A percentile compares a stretch with the other conserved stretches of the same genome.
Conservation (phyloP, 2,113 vertebrate genomes). For the Channa argus region DNA sequence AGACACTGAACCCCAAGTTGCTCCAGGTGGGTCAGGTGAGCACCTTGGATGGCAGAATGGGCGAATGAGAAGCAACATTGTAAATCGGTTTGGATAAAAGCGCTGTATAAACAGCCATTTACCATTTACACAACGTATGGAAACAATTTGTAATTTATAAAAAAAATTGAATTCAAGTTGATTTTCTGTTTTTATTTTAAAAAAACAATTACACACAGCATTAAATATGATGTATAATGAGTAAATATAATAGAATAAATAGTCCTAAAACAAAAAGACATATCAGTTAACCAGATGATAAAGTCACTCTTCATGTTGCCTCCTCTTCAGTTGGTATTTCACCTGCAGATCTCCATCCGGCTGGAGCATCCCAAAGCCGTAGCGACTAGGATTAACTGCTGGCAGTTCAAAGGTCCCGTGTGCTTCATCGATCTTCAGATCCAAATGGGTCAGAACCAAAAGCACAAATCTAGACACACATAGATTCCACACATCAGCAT, state of each 20-base stretch:
- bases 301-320: constrained; percentile 12
- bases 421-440: constrained; percentile 79
- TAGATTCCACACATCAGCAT: neutral
- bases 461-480: constrained; percentile 82
- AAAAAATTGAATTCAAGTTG: neutral
- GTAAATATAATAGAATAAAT: constrained; percentile 46
- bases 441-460: constrained; percentile 81
- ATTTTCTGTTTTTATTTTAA: constrained; percentile 26
- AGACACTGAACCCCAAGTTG: too few relatives aligned
- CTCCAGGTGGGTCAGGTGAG: too few relatives aligned
- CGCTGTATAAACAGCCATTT: too few relatives aligned
- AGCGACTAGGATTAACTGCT: constrained; percentile 80
- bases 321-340: constrained; percentile 76
- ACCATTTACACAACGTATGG: neutral
- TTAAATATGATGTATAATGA: constrained; percentile 26
- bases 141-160: neutral
- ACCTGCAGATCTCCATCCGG: constrained; percentile 77
- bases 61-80: too few relatives aligned
- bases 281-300: neutral
- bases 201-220: constrained; percentile 13
- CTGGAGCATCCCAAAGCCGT: constrained; percentile 87
- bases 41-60: too few relatives aligned
- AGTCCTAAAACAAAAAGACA: constrained; percentile 8
- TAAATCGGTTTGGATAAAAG: too few relatives aligned
- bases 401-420: constrained; percentile 65